Base-by-base conservation (phyloP, 2,888 invertebrate species). In the Campoplex nolae region DNA sequence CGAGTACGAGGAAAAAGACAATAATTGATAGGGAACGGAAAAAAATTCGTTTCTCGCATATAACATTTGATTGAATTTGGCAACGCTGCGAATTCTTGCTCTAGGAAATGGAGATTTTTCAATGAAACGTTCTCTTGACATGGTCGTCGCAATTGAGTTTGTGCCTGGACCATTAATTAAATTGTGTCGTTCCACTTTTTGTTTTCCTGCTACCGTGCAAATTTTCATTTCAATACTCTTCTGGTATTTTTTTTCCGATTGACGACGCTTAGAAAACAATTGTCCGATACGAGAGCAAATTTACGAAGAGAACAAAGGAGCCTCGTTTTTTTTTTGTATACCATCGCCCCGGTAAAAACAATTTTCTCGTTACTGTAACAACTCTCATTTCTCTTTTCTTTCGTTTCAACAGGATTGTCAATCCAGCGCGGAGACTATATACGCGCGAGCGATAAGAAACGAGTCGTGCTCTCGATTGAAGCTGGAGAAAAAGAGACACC, bases 331-430 rank as follows among this genome's bases (percentile, higher is more conserved):
- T 51, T 51, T 51, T 51, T 51, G 7, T 51, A 13, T 48, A 16
- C 7, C 3, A 42, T 45, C 7, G 35, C 45, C 13, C 11, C 58
- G 62, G 77, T 74, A 54, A 70, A 84, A 83, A 84, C 67, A 84
- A 84, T 82, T 83, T 78, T 83, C 80, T 83, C 83, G 76, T 83
- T 85, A 76, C 77, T 32, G 45, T 42, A 77, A 65, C 51, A 71
- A 81, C 32, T 70, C 28, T 48, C 18, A 45, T 65, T 71, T 75
- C 74, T 58, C 73, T 58, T 82, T 82, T 79, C 48, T 77, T 78
- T 78, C 77, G 58, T 73, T 85, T 77, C 80, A 81, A 70, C 74
- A 73, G 71, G 70, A 87, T 83, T 76, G 84, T 82, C 84, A 77
- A 87, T 87, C 67, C 70, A 68, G 67, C 32, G 70, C 38, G 28